These are phyloP conservation scores for Holothuria leucospilota DNA, from an alignment of 53 echinoderm and acorn worm species.

Conservation along the genomic window DNA sequence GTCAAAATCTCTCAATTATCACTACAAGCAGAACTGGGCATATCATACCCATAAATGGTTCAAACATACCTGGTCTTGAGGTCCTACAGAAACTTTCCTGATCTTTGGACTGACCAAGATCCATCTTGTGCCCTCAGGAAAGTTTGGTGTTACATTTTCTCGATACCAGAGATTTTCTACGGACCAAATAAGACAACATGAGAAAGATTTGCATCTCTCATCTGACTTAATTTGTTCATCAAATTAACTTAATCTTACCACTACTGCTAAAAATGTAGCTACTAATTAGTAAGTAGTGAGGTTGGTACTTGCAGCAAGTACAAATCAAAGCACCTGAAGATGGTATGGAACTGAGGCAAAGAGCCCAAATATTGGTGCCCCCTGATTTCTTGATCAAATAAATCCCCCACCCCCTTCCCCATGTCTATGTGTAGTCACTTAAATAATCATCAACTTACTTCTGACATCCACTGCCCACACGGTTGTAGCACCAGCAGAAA, in stretches of 20 bases:
- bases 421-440: not conserved
- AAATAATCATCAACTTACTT: conserved; percentile 66
- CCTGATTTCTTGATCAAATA: too few species aligned
- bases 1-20: too few species aligned
- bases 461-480: conserved; percentile 88
- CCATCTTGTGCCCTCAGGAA: conserved; percentile 98
- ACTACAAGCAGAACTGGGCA: too few species aligned
- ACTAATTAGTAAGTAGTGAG: too few species aligned
- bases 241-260: not conserved
- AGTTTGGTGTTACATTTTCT: conserved; percentile 88
- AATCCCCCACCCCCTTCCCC: too few species aligned
- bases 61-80: conserved; percentile 82
- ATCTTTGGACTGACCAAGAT: conserved; percentile 89
- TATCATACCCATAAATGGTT: too few species aligned
- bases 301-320: too few species aligned
- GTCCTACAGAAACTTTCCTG: conserved; percentile 85
- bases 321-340: too few species aligned
- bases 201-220: too few species aligned
- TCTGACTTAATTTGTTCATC: not conserved
- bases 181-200: not conserved
- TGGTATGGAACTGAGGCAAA: too few species aligned
- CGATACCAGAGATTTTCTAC: conserved; percentile 92
- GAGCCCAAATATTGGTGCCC: too few species aligned
- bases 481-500: conserved; percentile 77
- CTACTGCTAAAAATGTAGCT: not conserved